Conservation (phyloP, 1,140 invertebrate genomes). For the silkworm (Bombyx mori) region ASM3026992v2 NC_085124.1:7466001-7466500, state of each 20-base stretch:
- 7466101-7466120: no score
- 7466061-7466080: no score
- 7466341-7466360: slow-evolving; percentile 34
- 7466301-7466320: slow-evolving; percentile 48
- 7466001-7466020: no score
- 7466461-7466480: no score
- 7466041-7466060: no score
- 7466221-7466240: slow-evolving; percentile 25
- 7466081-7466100: no score
- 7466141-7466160: no score
- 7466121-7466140: no score
- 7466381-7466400: slow-evolving; percentile 8
- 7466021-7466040: no score
- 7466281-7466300: slow-evolving; percentile 58
- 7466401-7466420: neutral
- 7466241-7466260: slow-evolving; percentile 38
- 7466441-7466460: no score
- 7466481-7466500: no score
- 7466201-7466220: slow-evolving; percentile 32
- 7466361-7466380: neutral
- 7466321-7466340: slow-evolving; percentile 26
- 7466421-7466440: no score
- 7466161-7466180: neutral
- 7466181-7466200: slow-evolving; percentile 59
- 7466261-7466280: slow-evolving; percentile 63